Evolutionary conservation across 2,797 vertebrate genomes (phyloP).

Genomic region (Babyrousa celebensis): DNA sequence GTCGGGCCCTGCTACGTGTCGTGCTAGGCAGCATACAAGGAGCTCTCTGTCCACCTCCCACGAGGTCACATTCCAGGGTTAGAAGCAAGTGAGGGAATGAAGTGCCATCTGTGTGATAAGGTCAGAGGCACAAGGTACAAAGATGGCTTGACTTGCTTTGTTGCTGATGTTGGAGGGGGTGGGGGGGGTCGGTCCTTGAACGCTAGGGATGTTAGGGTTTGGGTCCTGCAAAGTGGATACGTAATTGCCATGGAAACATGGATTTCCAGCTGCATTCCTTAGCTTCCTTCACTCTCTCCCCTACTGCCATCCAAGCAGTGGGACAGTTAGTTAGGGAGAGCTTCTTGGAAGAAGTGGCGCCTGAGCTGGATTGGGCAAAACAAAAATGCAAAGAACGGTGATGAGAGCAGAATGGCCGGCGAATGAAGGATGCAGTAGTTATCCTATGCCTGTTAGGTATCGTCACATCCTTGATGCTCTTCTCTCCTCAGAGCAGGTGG

Average conservation of each 20-base stretch:
- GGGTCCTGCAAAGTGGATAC: neutral
- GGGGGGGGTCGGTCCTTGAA: too few relatives aligned
- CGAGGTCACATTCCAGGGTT: neutral
- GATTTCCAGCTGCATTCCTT: neutral
- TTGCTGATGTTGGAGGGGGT: neutral
- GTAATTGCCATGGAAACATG: neutral
- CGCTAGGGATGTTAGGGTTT: neutral
- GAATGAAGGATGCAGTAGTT: neutral
- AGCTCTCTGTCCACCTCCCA: neutral
- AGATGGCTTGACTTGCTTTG: neutral
- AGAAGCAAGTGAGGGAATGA: neutral
- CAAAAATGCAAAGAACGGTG: neutral
- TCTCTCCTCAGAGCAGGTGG: neutral
- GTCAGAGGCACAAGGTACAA: neutral
- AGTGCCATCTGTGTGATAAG: neutral
- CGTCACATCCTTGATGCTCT: neutral
- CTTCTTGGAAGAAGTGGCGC: slow-evolving; percentile 9
- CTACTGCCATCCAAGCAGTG: neutral
- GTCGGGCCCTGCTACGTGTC: neutral
- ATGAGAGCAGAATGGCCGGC: neutral
- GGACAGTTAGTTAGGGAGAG: neutral
- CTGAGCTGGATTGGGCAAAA: neutral
- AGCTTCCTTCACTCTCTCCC: neutral
- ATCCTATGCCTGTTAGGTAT: neutral
- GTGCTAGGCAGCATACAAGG: neutral